Conservation (phyloP, 2,888 invertebrate species). For the Atherix ibis region DNA sequence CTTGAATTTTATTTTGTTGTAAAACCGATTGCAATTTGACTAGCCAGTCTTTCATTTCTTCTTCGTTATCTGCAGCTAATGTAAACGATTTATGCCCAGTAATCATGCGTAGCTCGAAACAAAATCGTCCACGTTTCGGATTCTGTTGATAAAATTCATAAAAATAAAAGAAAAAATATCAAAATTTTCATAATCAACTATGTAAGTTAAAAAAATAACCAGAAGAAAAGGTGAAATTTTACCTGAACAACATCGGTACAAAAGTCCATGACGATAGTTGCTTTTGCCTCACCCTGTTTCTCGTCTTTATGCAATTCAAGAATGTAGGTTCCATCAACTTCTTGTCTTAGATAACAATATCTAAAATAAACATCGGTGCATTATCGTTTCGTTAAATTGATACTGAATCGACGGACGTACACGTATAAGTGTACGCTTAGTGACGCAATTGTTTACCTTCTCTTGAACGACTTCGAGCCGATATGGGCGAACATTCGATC, state of each 20-base stretch:
- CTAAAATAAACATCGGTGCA: slow-evolving; percentile 22
- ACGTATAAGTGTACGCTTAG: too few species aligned
- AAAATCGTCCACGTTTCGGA: slow-evolving; percentile 65
- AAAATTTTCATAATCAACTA: slow-evolving; percentile 6
- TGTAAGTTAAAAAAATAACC: too few species aligned
- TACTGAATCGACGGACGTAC: too few species aligned
- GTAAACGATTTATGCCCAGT: slow-evolving; percentile 74
- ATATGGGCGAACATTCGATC: slow-evolving; percentile 85
- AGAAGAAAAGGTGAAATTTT: slow-evolving; percentile 11
- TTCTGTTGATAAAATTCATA: slow-evolving; percentile 49
- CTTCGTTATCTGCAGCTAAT: slow-evolving; percentile 73
- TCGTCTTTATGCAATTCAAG: slow-evolving; percentile 89
- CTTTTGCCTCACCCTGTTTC: slow-evolving; percentile 77
- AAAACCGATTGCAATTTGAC: slow-evolving; percentile 66
- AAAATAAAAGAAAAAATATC: slow-evolving; percentile 10
- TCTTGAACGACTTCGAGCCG: slow-evolving; percentile 83
- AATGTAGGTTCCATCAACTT: slow-evolving; percentile 82
- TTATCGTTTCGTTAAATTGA: too few species aligned
- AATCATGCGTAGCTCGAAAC: slow-evolving; percentile 78
- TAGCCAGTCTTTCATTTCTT: slow-evolving; percentile 71
- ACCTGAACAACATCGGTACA: slow-evolving; percentile 78
- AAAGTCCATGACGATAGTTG: slow-evolving; percentile 86
- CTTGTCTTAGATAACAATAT: slow-evolving; percentile 77
- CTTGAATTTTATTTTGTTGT: slow-evolving; percentile 65
- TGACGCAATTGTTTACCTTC: too few species aligned